phyloP scores from a whole-genome alignment of 2,888 invertebrate genomes.

The Neoscelio sp. region DNA sequence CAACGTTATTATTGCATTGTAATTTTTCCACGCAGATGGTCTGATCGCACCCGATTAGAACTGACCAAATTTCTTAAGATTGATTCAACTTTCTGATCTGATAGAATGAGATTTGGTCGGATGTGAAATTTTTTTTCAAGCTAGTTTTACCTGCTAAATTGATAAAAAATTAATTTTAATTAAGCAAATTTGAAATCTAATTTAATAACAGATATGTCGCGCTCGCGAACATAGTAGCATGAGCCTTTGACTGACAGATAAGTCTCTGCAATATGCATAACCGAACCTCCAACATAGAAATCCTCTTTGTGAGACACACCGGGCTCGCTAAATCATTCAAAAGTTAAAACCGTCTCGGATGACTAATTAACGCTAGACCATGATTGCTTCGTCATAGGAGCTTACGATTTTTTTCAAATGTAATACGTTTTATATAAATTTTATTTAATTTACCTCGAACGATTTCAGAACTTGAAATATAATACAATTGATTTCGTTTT shows the following conservation, averaged over 20 bases:
- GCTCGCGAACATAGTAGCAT: conserved; percentile 35
- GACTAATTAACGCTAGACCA: conserved; percentile 76
- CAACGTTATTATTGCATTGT: too few relatives aligned
- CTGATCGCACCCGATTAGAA: too few relatives aligned
- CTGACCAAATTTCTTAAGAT: too few relatives aligned
- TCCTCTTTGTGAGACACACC: conserved; percentile 79
- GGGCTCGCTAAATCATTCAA: conserved; percentile 79
- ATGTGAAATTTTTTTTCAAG: too few relatives aligned
- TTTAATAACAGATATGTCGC: conserved; percentile 55
- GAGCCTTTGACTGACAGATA: conserved; percentile 79
- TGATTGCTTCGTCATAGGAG: conserved; percentile 69
- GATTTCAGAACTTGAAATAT: too few relatives aligned
- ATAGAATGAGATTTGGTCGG: too few relatives aligned
- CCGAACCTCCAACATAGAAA: conserved; percentile 79
- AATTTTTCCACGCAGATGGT: too few relatives aligned
- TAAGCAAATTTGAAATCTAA: conserved; percentile 36
- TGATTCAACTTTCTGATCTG: too few relatives aligned
- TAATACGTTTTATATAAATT: too few relatives aligned
- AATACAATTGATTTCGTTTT: too few relatives aligned
- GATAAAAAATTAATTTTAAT: conserved; percentile 35
- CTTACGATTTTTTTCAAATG: conserved; percentile 1
- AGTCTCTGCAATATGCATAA: conserved; percentile 81
- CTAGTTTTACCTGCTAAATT: background rate
- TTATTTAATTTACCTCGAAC: too few relatives aligned
- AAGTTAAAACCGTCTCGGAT: conserved; percentile 77